These are phyloP conservation scores for Ammospiza caudacuta DNA, from an alignment of 2,113 vertebrate species.

Conservation along the genomic window DNA sequence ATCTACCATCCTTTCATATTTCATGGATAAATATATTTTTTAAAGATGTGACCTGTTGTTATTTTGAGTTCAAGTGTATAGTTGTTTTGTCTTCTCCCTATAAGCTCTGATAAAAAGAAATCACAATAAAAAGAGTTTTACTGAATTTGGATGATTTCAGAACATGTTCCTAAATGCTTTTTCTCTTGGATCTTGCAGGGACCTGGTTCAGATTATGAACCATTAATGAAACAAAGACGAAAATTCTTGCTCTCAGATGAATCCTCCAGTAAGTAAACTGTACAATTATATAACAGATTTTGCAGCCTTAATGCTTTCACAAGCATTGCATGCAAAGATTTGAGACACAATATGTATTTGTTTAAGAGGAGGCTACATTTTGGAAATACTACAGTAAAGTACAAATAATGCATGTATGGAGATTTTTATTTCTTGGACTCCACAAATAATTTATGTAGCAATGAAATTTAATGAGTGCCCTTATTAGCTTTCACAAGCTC, in stretches of 20 bases:
- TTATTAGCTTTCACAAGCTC: background rate
- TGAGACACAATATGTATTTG: background rate
- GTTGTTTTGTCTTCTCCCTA: background rate
- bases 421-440: background rate
- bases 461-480: background rate
- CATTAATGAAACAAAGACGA: slow-evolving; percentile 63
- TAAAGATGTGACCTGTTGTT: background rate
- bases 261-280: slow-evolving; percentile 63
- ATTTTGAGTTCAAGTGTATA: background rate
- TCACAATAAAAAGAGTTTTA: background rate
- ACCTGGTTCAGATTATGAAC: slow-evolving; percentile 67
- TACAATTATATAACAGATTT: background rate
- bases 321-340: background rate
- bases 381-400: background rate
- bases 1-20: background rate
- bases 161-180: background rate
- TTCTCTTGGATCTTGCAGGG: slow-evolving; percentile 58
- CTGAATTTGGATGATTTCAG: background rate
- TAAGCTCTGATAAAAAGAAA: background rate
- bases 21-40: background rate
- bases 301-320: background rate
- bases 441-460: background rate
- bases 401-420: background rate
- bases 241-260: slow-evolving; percentile 71
- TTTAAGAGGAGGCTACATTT: background rate